Base-by-base conservation (phyloP, 2,888 invertebrate species). In the Diaperis boleti region DNA sequence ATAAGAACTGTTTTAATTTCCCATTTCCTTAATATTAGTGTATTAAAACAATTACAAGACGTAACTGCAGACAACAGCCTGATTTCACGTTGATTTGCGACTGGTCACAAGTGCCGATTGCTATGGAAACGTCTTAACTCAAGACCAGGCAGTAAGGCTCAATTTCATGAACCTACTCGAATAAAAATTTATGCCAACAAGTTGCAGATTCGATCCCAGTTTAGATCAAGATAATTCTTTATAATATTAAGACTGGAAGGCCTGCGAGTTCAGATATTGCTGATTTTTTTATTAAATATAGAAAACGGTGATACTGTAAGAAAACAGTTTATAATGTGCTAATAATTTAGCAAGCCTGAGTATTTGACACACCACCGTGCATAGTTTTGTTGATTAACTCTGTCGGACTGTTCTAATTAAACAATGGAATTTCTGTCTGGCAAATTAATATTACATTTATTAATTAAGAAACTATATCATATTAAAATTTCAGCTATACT, bases 261-360 rank as follows among this genome's bases (percentile, higher is more conserved):
- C 50, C 66, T 18, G 65, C 41, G 7, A 33, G 59, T 31, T 5
- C 8, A 49, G 45, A 71, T 35, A 69, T 75, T 61, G n/a, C 67
- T 44, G 61, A 74, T 68, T 77, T 69, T 55, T 54, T 76, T n/a
- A 47, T 56, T 75, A 2, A 75, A 74, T 52, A 59, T 74, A 66
- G 60, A 69, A 44, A 64, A 62, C 64, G 66, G 65, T 57, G 52
- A 67, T 1, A 14, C 42, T 13, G 59, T 60, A 22, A 37, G 52
- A 22, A 54, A 64, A 0, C 54, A 64, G 18, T 69, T 67, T 33
- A 67, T 69, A n/a, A n/a, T n/a, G n/a, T n/a, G n/a, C n/a, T n/a
- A n/a, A n/a, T n/a, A n/a, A n/a, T n/a, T n/a, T n/a, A n/a, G n/a
- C n/a, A n/a, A n/a, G n/a, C n/a, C n/a, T n/a, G n/a, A n/a, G n/a